Base-by-base conservation (phyloP, 2,888 invertebrate species). In the Catocala fraxini region DNA sequence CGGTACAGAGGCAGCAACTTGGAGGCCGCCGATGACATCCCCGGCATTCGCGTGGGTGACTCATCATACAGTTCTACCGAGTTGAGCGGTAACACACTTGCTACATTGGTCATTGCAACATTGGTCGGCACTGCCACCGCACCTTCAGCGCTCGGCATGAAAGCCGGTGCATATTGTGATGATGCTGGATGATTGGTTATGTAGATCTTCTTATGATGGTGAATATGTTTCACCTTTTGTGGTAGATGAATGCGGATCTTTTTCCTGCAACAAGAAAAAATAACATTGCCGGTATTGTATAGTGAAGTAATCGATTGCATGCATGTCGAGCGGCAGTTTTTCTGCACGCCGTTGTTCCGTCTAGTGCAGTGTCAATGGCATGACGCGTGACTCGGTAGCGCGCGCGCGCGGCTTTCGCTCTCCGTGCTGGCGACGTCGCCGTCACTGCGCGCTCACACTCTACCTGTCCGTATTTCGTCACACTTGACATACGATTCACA, bases 201-300 rank as follows among this genome's bases (percentile, higher is more conserved):
- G 73, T 94, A 94, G 75, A 94, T 90, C 82, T 94, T 94, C 88
- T 94, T 94, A 72, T 94, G 94, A 77, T 94, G 94, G 80, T 94
- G 94, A 81, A 94, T 94, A 77, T 94, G 94, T 86, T 94, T 94
- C 85, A 94, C 94, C 82, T 93, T 93, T 88, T 94, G 94, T 80
- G 94, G 94, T 88, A 94, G 92, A 88, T 94, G 94, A 85, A 94
- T 94, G 85, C 94, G 94, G 83, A 94, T 94, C 87, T 94, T 94
- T 89, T 94, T 94, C 86, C 94, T 94, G 93, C 57, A 94, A 94
- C 92, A 93, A 93, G 76, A 86, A 71, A 81, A 86, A 85, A 75
- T 82, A 83, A 84, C 66, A 83, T 77, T 86, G 76, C 70, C 75
- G 82, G 75, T 83, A 83, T 85, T 84, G 77, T 75, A 71, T 75